Evolutionary conservation across 2,113 vertebrate species (phyloP), one percentile per base, ranked within the genome.

Genomic region (Agapornis roseicollis): DNA sequence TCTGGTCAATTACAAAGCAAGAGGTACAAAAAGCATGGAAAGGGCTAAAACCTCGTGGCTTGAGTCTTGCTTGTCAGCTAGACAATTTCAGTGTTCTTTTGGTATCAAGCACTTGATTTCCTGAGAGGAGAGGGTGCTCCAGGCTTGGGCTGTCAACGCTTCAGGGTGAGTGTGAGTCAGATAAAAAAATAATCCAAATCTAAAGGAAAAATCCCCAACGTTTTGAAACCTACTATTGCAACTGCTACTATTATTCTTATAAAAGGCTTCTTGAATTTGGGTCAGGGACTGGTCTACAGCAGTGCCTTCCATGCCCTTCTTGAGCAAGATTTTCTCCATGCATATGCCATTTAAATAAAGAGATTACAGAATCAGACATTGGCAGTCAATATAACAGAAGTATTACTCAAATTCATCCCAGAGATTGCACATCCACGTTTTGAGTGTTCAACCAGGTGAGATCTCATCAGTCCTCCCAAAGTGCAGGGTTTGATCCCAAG

Each of bases 391-490:
- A 22, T 5, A 7, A 33, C 53, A 39, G 20, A 14, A 35, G 39
- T 14, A 58, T 10, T 58, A n/a, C 33, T 23, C 33, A n/a, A 58
- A 58, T n/a, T 58, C 56, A n/a, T 42, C 28, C 35, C 8, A 9
- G 60, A 73, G 44, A 19, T 2, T 20, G 46, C 17, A 50, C 3
- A 2, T 23, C 42, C 15, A 5, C 23, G 8, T 47, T 39, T 14
- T 13, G 50, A 70, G 55, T 3, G 15, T 42, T 66, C 37, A 50
- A 4, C 1, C 24, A 35, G 64, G 8, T 10, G 64, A 72, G 52
- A 77, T 19, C 56, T 27, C 37, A 28, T 1, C 0, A 1, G 27
- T 3, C 9, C 4, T 20, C 17, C 1, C 7, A 2, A 27, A 1
- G 3, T 1, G 28, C 31, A 50, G 52, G 24, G 24, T 18, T 55